phyloP scores from a whole-genome alignment of 2,797 vertebrate species.

The Ptychobarbus kaznakovi region DNA sequence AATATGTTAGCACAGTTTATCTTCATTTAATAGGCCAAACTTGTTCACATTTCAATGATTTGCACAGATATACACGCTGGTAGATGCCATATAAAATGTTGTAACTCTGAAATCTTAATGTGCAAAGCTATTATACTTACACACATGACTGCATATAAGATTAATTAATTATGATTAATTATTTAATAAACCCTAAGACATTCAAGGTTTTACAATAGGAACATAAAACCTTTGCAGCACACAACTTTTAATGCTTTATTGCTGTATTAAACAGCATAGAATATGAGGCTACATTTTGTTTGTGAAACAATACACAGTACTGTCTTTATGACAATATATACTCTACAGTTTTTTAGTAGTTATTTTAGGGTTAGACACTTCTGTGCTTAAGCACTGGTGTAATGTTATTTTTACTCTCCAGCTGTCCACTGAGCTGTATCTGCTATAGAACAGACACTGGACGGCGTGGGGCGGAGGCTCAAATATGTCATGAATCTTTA shows the following conservation, averaged over 20 bases:
- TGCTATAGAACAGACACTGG: constrained; percentile 43
- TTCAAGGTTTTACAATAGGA: neutral
- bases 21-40: neutral
- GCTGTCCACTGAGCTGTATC: constrained; percentile 67
- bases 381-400: constrained; percentile 61
- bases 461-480: constrained; percentile 34
- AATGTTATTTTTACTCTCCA: constrained; percentile 75
- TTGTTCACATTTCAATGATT: neutral
- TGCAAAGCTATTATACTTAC: neutral
- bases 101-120: neutral
- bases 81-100: neutral
- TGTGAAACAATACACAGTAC: constrained; percentile 15
- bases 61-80: neutral
- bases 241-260: neutral
- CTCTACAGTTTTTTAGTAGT: constrained; percentile 22
- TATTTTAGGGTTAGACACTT: constrained; percentile 55
- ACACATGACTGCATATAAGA: neutral
- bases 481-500: constrained; percentile 59
- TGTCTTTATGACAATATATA: neutral
- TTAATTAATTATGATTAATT: neutral
- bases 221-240: neutral
- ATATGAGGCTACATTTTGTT: constrained; percentile 4
- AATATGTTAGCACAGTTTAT: neutral
- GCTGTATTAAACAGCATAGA: neutral
- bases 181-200: neutral